Evolutionary conservation across 2,113 vertebrate species (phyloP), one percentile per base, ranked within the genome.

Genomic region (Engraulis encrasicolus): DNA sequence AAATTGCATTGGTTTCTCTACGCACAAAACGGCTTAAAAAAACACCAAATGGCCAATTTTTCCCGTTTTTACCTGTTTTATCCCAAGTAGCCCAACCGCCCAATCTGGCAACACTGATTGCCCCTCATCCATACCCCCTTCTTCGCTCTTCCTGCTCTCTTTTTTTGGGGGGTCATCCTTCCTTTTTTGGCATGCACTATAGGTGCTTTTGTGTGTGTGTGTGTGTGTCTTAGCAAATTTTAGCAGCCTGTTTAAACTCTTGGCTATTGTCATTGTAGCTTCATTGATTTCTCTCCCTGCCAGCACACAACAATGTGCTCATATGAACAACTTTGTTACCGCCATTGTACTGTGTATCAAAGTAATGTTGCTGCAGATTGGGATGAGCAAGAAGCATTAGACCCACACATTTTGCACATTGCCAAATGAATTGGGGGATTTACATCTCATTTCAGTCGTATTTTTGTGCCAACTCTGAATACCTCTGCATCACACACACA

Each of bases 261-360:
- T 45, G 86, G 95, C n/a, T 88, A 96, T 98, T 98, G 96, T 99
- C 91, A 91, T 81, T 77, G 15, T 87, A 89, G 92, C 92, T 95
- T 95, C 93, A 96, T 91, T 96, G 91, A 95, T 97, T 97, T 96
- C 92, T 93, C 94, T 97, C 95, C 95, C 96, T 98, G 97, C 96
- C 96, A 97, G 94, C 88, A 80, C 89, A 90, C 86, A 91, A 98
- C 96, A 97, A 97, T 96, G 92, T 91, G 87, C 91, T 90, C 91
- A 94, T 95, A 97, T 94, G 96, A 96, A 98, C 96, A 97, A 97
- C 97, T 98, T 96, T 97, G 96, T 96, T 98, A 96, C 91, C 87
- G 94, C 95, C 92, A 95, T 96, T 97, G 93, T 95, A 96, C 96
- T 96, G 96, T 96, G 96, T 96, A 96, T 95, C 94, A 91, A 94